Evolutionary conservation across 2,888 invertebrate species (phyloP), one percentile per base, ranked within the genome.

Genomic region (Disparrhopalites patrizii): DNA sequence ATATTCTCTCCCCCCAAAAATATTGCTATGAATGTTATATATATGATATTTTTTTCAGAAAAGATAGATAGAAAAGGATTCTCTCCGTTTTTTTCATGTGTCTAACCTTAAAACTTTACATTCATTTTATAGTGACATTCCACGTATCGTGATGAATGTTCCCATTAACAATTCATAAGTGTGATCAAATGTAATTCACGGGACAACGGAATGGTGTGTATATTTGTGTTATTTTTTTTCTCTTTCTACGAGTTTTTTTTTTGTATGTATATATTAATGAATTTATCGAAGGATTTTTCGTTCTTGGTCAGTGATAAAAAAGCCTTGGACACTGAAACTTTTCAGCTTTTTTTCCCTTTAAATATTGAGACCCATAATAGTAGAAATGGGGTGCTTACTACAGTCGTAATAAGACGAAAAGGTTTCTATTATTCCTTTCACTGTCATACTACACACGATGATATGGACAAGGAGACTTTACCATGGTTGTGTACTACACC

Each of bases 1-100:
- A 67, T 65, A 67, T 67, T 65, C 65, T 65, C 69, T 62, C 67
- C 67, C 67, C n/a, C n/a, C n/a, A n/a, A n/a, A n/a, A n/a, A n/a
- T n/a, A n/a, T n/a, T n/a, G n/a, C n/a, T n/a, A n/a, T n/a, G n/a
- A n/a, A n/a, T n/a, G n/a, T n/a, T n/a, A n/a, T n/a, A n/a, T n/a
- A n/a, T n/a, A n/a, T n/a, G n/a, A n/a, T n/a, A n/a, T n/a, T n/a
- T n/a, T n/a, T n/a, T n/a, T n/a, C n/a, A n/a, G n/a, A n/a, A n/a
- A n/a, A n/a, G n/a, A n/a, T n/a, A n/a, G n/a, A n/a, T n/a, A n/a
- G n/a, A n/a, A n/a, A n/a, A n/a, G n/a, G n/a, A n/a, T n/a, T n/a
- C n/a, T n/a, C n/a, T n/a, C n/a, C n/a, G n/a, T n/a, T n/a, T n/a
- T n/a, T n/a, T n/a, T n/a, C n/a, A n/a, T n/a, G n/a, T n/a, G n/a